Conservation (phyloP, 2,888 invertebrate genomes). For the Stegophylla sp. region DNA sequence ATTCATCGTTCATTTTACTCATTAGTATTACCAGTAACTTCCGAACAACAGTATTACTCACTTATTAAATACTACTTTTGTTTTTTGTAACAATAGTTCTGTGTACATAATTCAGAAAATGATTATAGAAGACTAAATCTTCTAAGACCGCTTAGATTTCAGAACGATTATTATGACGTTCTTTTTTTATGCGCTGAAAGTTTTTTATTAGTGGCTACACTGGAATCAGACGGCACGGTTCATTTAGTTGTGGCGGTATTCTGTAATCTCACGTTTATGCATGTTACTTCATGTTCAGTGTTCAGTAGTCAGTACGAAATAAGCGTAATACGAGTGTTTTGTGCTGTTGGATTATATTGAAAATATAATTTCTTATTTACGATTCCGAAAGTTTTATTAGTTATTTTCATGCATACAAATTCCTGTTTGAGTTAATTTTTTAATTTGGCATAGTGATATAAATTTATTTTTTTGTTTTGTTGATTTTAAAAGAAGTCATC, state of each 20-base stretch:
- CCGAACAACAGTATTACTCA: too few species aligned
- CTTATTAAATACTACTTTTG: too few species aligned
- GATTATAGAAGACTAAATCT: too few species aligned
- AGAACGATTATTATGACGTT: too few species aligned
- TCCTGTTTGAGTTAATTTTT: background rate
- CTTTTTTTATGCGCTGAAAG: background rate
- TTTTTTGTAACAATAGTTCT: too few species aligned
- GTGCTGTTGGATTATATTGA: background rate
- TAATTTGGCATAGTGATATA: background rate
- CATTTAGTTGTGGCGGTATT: constrained; percentile 40
- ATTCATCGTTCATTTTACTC: too few species aligned
- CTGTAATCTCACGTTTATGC: constrained; percentile 4
- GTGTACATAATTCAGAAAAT: too few species aligned
- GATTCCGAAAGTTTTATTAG: background rate
- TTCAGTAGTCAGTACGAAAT: constrained; percentile 26
- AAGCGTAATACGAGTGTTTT: background rate
- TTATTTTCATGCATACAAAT: too few species aligned
- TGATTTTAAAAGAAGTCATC: constrained; percentile 33
- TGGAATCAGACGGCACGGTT: constrained; percentile 37
- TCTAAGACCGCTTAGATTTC: too few species aligned
- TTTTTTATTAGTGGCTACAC: constrained; percentile 28
- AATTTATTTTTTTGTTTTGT: background rate
- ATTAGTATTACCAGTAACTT: too few species aligned
- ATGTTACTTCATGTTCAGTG: background rate
- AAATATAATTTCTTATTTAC: background rate